Conservation (phyloP, 2,113 vertebrate genomes). For the Percopsis transmontana region DNA sequence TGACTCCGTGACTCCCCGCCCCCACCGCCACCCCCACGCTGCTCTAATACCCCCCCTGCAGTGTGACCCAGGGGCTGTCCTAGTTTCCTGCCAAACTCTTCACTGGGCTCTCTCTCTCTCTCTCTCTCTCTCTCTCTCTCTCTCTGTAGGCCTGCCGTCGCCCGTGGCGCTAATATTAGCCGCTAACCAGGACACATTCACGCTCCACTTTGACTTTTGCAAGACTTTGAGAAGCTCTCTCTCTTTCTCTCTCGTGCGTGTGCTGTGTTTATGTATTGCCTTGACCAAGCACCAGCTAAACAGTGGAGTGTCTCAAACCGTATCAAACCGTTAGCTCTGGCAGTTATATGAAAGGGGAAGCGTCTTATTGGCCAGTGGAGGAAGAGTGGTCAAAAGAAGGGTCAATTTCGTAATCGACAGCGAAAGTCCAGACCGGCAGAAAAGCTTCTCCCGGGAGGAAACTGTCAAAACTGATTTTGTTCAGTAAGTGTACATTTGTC, state of each 20-base stretch:
- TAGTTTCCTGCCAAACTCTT: slow-evolving; percentile 56
- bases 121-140: slow-evolving; percentile 20
- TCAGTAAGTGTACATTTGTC: too few relatives aligned
- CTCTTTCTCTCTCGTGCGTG: too few relatives aligned
- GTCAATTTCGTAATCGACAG: too few relatives aligned
- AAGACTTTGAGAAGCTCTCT: slow-evolving; percentile 58
- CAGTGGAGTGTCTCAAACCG: neutral
- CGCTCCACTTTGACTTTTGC: slow-evolving; percentile 63
- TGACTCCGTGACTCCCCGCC: neutral
- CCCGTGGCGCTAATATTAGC: slow-evolving; percentile 70
- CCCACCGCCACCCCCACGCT: slow-evolving; percentile 4
- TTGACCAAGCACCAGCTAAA: neutral
- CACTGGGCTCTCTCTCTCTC: slow-evolving; percentile 5
- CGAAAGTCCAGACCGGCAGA: neutral
- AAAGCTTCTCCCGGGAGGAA: too few relatives aligned
- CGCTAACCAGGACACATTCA: slow-evolving; percentile 65
- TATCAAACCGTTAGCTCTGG: neutral
- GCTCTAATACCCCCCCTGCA: slow-evolving; percentile 2
- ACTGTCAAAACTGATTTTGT: too few relatives aligned
- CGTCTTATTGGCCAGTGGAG: too few relatives aligned
- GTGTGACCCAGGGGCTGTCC: slow-evolving; percentile 62
- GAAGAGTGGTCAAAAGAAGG: too few relatives aligned
- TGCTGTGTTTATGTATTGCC: too few relatives aligned
- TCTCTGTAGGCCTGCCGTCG: slow-evolving; percentile 63
- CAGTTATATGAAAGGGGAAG: too few relatives aligned